Conservation (phyloP, 2,113 vertebrate species). For the Rhinogobius similis region DNA sequence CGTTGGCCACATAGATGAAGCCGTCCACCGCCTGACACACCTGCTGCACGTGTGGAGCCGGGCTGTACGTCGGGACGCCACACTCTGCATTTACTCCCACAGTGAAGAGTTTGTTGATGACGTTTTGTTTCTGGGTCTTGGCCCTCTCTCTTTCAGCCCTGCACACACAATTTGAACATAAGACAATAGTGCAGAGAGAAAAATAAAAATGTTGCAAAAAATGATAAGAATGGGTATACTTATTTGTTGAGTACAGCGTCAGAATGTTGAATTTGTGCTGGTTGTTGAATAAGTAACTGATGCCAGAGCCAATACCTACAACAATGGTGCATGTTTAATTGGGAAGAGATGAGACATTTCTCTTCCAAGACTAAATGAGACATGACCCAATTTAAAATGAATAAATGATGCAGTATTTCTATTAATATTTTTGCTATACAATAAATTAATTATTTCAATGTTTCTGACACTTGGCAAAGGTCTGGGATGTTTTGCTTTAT, state of each 20-base stretch:
- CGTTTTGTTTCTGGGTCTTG: conserved; percentile 77
- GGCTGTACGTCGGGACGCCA: conserved; percentile 67
- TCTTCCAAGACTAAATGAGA: too few relatives aligned
- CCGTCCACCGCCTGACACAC: conserved; percentile 89
- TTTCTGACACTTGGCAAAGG: too few relatives aligned
- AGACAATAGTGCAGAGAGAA: background rate
- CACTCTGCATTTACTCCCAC: conserved; percentile 71
- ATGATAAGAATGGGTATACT: conserved; percentile 31
- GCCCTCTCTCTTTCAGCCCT: conserved; percentile 90
- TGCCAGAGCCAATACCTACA: conserved; percentile 70
- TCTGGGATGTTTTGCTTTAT: too few relatives aligned
- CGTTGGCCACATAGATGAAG: conserved; percentile 94
- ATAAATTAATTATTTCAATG: background rate
- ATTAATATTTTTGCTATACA: background rate
- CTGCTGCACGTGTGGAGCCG: conserved; percentile 86
- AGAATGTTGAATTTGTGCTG: conserved; percentile 71
- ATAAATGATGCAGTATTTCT: too few relatives aligned
- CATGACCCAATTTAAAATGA: too few relatives aligned
- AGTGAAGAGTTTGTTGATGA: conserved; percentile 87
- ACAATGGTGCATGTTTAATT: too few relatives aligned
- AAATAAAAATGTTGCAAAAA: too few relatives aligned
- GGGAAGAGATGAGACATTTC: too few relatives aligned
- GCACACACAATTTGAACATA: conserved; percentile 28
- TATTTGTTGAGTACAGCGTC: conserved; percentile 72
- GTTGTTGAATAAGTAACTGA: conserved; percentile 69